These are phyloP conservation scores for Stercorarius parasiticus DNA, from an alignment of 2,113 vertebrate genomes.

Conservation along the genomic window DNA sequence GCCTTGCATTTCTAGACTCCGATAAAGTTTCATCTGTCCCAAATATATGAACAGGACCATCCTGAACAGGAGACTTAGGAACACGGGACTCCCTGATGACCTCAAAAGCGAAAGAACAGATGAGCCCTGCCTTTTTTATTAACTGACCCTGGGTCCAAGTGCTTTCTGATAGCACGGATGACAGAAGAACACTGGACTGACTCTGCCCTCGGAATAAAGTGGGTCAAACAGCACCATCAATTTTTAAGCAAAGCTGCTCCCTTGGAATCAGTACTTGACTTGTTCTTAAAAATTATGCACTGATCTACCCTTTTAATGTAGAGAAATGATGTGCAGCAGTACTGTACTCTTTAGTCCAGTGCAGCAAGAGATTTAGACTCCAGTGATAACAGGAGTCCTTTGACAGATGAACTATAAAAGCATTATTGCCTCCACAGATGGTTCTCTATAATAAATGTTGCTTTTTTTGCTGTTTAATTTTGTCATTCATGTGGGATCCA, in stretches of 20 bases:
- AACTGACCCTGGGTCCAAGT: not conserved
- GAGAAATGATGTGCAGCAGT: not conserved
- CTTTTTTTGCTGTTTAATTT: not conserved
- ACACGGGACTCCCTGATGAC: not conserved
- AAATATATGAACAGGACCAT: not conserved
- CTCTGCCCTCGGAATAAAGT: not conserved
- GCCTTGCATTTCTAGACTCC: not conserved
- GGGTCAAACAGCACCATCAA: not conserved
- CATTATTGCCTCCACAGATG: not conserved
- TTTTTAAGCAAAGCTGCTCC: constrained; percentile 3
- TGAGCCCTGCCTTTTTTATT: not conserved
- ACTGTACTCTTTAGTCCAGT: not conserved
- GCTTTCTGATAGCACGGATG: not conserved
- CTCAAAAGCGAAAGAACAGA: not conserved
- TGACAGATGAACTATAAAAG: not conserved
- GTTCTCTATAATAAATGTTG: not conserved
- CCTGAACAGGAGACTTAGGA: not conserved
- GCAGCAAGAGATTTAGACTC: not conserved
- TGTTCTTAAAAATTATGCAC: not conserved
- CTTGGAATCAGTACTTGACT: not conserved
- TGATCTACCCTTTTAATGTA: not conserved
- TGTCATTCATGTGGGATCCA: not conserved
- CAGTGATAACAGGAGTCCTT: not conserved
- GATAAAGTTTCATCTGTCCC: not conserved
- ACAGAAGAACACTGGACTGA: not conserved